Conservation (phyloP, 2,113 vertebrate genomes). For the Chloropsis hardwickii region DNA sequence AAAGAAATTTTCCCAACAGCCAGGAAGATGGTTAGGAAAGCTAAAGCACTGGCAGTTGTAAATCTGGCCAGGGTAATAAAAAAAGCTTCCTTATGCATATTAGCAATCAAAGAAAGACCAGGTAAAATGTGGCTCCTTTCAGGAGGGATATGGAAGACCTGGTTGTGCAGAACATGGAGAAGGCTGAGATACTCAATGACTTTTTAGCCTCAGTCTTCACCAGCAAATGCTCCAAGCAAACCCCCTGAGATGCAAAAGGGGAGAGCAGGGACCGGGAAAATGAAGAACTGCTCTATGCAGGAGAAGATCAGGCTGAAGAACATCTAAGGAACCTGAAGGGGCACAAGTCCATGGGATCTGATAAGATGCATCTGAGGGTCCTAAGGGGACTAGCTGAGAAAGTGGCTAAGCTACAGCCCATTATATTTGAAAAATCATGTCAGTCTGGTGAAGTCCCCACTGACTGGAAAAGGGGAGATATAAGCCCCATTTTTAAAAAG, state of each 20-base stretch:
- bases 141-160: not conserved
- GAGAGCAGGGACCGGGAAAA: not conserved
- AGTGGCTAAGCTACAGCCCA: not conserved
- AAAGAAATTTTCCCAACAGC: not conserved
- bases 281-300: not conserved
- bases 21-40: not conserved
- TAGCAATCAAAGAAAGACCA: not conserved
- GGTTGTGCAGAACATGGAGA: not conserved
- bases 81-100: not conserved
- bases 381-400: not conserved
- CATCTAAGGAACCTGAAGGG: not conserved
- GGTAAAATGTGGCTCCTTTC: not conserved
- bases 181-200: too few species aligned
- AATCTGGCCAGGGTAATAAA: not conserved
- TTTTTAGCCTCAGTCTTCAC: not conserved
- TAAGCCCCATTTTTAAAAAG: not conserved
- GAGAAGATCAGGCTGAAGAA: not conserved
- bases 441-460: not conserved
- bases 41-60: not conserved
- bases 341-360: not conserved
- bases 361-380: not conserved
- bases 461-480: not conserved
- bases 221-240: not conserved
- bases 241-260: not conserved
- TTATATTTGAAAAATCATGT: not conserved